These are phyloP conservation scores for Drosophila subquinaria DNA, from an alignment of 2,888 invertebrate species.

Conservation along the genomic window DNA sequence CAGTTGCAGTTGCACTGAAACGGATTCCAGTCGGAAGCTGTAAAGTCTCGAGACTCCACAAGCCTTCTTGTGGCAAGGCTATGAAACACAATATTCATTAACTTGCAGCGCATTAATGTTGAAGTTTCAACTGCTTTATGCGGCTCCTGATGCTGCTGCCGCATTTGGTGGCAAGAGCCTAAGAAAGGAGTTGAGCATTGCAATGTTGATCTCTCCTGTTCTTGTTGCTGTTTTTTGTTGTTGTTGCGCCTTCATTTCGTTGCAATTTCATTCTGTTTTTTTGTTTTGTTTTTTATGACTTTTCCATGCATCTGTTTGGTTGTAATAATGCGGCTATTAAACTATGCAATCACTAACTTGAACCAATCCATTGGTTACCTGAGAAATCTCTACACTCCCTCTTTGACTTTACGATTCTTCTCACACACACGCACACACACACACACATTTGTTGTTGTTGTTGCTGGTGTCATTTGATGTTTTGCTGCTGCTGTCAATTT, in stretches of 20 bases:
- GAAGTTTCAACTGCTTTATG: constrained; percentile 49
- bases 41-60: constrained; percentile 61
- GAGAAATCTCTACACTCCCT: constrained; percentile 36
- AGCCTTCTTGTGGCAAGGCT: constrained; percentile 78
- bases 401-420: constrained; percentile 11
- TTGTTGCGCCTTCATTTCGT: constrained; percentile 13
- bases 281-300: constrained; percentile 44
- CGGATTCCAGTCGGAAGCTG: constrained; percentile 84
- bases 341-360: constrained; percentile 76
- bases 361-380: constrained; percentile 80
- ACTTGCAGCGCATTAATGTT: constrained; percentile 83
- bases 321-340: constrained; percentile 82
- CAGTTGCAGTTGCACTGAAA: constrained; percentile 37
- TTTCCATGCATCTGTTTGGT: constrained; percentile 73
- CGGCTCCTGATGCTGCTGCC: constrained; percentile 39
- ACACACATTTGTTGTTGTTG: background rate
- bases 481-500: constrained; percentile 45
- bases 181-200: constrained; percentile 8
- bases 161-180: constrained; percentile 9
- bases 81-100: constrained; percentile 84
- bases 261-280: constrained; percentile 12
- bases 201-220: background rate
- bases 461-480: constrained; percentile 19
- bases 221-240: constrained; percentile 1
- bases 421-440: background rate